Base-by-base conservation (phyloP, 2,888 invertebrate species). In the Drosophila colorata region DNA sequence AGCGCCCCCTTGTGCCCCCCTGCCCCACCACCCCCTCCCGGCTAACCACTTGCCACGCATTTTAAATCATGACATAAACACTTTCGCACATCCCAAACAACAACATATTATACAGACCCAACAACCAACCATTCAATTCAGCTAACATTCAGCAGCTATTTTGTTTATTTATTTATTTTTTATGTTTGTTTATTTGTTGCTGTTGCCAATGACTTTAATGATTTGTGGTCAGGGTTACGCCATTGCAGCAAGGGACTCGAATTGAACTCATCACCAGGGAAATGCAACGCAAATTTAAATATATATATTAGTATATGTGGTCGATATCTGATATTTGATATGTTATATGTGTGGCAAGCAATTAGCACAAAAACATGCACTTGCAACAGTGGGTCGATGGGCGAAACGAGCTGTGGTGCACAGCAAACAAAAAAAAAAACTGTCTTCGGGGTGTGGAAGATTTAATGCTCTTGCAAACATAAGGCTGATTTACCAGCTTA, bases 31-130 rank as follows among this genome's bases (percentile, higher is more conserved):
- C 14, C n/a, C 51, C 2, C 25, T 2, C 3, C 5, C 9, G 46
- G 40, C 9, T 53, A 47, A 40, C 67, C 52, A 61, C 52, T 41
- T 49, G 59, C 47, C 63, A 70, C 57, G 76, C 65, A 76, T 75
- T 74, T 74, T 49, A 71, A 78, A 74, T 69, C 74, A 71, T 78
- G 78, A 71, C 79, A 78, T 77, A 78, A 78, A 78, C 74, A 78
- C 63, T 78, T 78, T 78, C 47, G 74, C 74, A 78, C 79, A 65
- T 49, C 64, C 49, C 43, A 65, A 46, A 25, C 51, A 64, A 16
- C 48, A 14, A 48, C 4, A 11, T 20, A 51, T 2, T 13, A 33
- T 33, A 33, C 13, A 4, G 4, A 33, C 13, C 33, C 33, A 33
- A 13, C 18, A 28, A 9, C 18, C 18, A 23, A 13, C 18, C 57